These are phyloP conservation scores for Prionace glauca DNA, from an alignment of 2,797 vertebrate species.

Conservation along the genomic window DNA sequence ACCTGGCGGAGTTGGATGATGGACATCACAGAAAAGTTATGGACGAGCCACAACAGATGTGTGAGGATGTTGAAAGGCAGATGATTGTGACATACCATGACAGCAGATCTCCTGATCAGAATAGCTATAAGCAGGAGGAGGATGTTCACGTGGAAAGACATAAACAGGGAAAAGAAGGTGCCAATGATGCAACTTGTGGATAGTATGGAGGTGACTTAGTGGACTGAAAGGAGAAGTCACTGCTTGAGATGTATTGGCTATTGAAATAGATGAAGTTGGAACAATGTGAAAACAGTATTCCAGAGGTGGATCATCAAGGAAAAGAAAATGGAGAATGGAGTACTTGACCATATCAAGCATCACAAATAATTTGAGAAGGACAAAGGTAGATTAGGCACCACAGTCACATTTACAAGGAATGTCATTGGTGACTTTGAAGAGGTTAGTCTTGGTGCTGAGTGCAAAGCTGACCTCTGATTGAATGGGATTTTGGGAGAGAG, in stretches of 20 bases:
- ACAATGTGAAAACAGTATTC: not conserved
- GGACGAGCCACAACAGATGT: too few relatives aligned
- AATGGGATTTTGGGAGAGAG: not conserved
- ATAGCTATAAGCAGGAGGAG: not conserved
- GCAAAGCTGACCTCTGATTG: not conserved
- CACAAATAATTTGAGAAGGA: not conserved
- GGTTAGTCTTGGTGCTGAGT: not conserved
- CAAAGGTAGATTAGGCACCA: not conserved
- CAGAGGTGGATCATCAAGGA: not conserved
- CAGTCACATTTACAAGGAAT: not conserved
- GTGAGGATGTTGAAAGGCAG: too few relatives aligned
- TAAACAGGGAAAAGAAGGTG: not conserved
- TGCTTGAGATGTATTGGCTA: not conserved
- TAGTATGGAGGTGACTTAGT: not conserved
- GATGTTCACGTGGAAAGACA: not conserved
- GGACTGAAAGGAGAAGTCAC: not conserved
- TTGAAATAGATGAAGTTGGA: not conserved
- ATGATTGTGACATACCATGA: not conserved
- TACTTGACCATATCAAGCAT: not conserved
- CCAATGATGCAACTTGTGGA: not conserved
- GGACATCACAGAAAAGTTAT: too few relatives aligned
- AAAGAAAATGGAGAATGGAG: not conserved
- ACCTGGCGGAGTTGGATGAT: too few relatives aligned
- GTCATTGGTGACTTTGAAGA: not conserved
- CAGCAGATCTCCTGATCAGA: not conserved